Evolutionary conservation across 1,140 invertebrate species (phyloP), one percentile per base, ranked within the genome.

Genomic region (Hylaeus anthracinus): DNA sequence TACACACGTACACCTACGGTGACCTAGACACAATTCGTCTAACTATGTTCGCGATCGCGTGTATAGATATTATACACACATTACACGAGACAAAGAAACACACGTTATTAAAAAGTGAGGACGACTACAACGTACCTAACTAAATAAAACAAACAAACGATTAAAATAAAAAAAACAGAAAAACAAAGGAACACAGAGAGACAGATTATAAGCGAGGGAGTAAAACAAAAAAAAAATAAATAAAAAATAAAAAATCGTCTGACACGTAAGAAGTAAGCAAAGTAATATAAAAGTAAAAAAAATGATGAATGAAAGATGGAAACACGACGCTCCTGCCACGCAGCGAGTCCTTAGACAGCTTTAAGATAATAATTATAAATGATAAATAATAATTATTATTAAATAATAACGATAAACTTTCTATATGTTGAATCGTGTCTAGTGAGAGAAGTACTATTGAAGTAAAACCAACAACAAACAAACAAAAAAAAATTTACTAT

Each of bases 361-460:
- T 93, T 92, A 93, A 93, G 91, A 92, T 90, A 92, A 91, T 91
- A 92, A 92, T 90, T 88, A 92, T 90, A 90, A 91, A 88, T 89
- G 72, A 88, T 91, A 90, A 92, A 90, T 89, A 88, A 90, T 91
- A 91, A 91, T 90, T 91, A 91, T 90, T 91, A 92, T 90, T 91
- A 88, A 91, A 91, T 92, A 91, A 91, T 91, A 91, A 91, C 88
- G 90, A 92, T 92, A 90, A 92, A 92, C 91, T 92, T 92, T 92
- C 91, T 92, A 92, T 92, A 92, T 92, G 92, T 92, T 92, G 92
- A 92, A 92, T 92, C 90, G 91, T 92, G 92, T 92, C 91, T 92
- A 92, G 92, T 91, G 90, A 92, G 89, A 92, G 88, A 91, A 89
- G 88, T 89, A 83, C 84, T 92, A 91, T 91, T 85, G 85, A 92